phyloP scores from a whole-genome alignment of 2,797 vertebrate genomes.

The Sebastes flavidus region DNA sequence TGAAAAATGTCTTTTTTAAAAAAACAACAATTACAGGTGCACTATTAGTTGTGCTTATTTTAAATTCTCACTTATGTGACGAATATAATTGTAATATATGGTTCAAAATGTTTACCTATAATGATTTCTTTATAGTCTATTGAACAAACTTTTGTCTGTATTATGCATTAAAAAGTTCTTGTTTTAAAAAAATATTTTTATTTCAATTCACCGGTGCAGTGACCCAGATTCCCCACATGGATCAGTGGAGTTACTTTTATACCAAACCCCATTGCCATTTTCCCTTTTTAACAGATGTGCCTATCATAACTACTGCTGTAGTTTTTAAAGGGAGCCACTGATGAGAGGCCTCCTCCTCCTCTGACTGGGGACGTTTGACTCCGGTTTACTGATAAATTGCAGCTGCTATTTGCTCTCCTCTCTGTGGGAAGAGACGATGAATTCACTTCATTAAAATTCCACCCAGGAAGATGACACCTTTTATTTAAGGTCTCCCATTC shows the following conservation, averaged over 20 bases:
- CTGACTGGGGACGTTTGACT: conserved; percentile 42
- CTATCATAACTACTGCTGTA: neutral
- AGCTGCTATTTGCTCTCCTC: conserved; percentile 34
- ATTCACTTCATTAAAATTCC: conserved; percentile 69
- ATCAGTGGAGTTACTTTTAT: neutral
- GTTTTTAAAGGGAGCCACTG: neutral
- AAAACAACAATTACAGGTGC: too few relatives aligned
- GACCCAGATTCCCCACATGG: conserved; percentile 6
- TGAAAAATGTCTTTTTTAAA: too few relatives aligned
- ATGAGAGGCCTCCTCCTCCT: conserved; percentile 20
- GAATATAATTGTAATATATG: neutral
- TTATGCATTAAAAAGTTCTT: neutral
- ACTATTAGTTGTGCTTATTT: neutral
- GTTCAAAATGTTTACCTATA: neutral
- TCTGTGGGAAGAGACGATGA: conserved; percentile 36
- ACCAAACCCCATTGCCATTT: neutral
- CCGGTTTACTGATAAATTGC: conserved; percentile 52
- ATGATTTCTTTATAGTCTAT: neutral
- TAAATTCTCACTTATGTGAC: neutral
- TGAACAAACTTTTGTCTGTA: neutral
- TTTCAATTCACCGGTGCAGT: neutral
- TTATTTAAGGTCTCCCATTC: conserved; percentile 59
- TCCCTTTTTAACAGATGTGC: neutral
- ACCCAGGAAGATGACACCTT: conserved; percentile 55
- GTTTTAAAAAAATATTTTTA: neutral